Conservation (phyloP, 2,797 vertebrate species). For the Prunella strophiata region DNA sequence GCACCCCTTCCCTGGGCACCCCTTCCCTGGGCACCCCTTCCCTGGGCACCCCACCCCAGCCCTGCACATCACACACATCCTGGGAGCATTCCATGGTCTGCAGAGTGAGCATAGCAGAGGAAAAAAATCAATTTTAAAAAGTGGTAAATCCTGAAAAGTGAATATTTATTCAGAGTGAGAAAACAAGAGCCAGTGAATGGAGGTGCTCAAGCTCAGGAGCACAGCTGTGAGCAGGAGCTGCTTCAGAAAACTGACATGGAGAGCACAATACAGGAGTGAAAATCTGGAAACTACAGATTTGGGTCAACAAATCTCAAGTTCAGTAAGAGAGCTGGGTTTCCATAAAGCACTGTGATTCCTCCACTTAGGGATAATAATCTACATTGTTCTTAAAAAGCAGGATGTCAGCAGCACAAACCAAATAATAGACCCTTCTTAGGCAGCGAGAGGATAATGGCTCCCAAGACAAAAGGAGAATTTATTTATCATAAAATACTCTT, state of each 20-base stretch:
- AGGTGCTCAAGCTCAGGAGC: background rate
- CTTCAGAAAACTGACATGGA: background rate
- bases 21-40: too few species aligned
- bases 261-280: background rate
- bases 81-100: rapidly evolving
- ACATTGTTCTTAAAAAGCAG: conserved; percentile 3
- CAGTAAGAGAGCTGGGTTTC: background rate
- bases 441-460: conserved; percentile 17
- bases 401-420: conserved; percentile 13
- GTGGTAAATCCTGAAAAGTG: rapidly evolving
- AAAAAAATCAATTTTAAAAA: too few species aligned
- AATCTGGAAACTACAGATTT: background rate
- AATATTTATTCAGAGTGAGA: background rate
- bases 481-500: background rate
- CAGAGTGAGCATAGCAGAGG: background rate
- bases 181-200: background rate
- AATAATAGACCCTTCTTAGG: background rate
- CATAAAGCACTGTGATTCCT: background rate
- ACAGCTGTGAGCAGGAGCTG: background rate
- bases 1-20: rapidly evolving
- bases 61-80: rapidly evolving
- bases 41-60: background rate
- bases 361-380: conserved; percentile 12
- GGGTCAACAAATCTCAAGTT: background rate
- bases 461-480: conserved; percentile 32